Evolutionary conservation across 2,113 vertebrate species (phyloP).

Genomic region (Catharus fuscescens): DNA sequence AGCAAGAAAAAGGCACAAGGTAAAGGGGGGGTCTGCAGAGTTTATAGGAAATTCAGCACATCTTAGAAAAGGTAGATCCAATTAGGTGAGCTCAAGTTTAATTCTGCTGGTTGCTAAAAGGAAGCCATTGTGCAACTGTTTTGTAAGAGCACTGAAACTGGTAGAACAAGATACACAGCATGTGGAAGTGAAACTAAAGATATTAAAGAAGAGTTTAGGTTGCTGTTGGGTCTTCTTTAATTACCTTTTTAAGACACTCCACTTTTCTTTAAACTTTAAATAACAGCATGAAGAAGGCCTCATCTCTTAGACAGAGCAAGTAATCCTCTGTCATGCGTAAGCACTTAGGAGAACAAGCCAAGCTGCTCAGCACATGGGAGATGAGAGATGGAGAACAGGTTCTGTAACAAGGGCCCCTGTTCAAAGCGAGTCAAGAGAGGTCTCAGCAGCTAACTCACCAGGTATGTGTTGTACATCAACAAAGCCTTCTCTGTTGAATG

Average conservation of each 20-base stretch:
- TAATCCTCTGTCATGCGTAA: background rate
- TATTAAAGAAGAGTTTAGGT: constrained; percentile 57
- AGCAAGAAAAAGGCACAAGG: background rate
- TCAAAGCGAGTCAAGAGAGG: constrained; percentile 59
- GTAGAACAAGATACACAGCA: constrained; percentile 60
- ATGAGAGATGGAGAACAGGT: constrained; percentile 49
- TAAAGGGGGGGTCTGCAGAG: background rate
- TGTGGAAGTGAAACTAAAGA: constrained; percentile 57
- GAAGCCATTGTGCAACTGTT: constrained; percentile 55
- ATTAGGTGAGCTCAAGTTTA: constrained; percentile 33
- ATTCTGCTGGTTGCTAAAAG: constrained; percentile 23
- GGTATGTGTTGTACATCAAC: constrained; percentile 31
- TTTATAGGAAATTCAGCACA: constrained; percentile 24
- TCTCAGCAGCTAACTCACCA: constrained; percentile 38
- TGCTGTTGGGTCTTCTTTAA: constrained; percentile 61
- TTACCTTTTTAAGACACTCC: constrained; percentile 49
- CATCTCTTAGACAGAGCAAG: background rate
- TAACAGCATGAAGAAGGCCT: constrained; percentile 17
- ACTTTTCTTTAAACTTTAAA: constrained; percentile 57
- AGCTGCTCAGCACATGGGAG: background rate
- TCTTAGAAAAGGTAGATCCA: background rate
- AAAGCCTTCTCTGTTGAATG: constrained; percentile 58
- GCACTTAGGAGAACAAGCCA: background rate
- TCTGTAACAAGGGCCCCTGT: constrained; percentile 45
- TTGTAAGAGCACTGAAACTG: constrained; percentile 53